Base-by-base conservation (phyloP, 2,113 vertebrate species). In the Phylloscopus trochilus region DNA sequence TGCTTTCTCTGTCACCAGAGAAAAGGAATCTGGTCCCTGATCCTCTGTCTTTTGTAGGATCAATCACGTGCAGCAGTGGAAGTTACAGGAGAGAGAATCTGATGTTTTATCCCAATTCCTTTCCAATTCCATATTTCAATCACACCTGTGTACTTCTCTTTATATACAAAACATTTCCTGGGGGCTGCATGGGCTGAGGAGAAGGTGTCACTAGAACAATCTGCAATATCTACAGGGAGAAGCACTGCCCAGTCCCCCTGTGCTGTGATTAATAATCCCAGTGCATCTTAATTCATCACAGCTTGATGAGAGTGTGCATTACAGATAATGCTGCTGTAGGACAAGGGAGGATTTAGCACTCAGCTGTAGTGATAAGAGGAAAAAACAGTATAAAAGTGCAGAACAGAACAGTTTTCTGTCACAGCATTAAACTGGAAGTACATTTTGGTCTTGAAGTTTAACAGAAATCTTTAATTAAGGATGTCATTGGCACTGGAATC, bases 381-480 rank as follows among this genome's bases (percentile, higher is more conserved):
- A 72, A 72, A 93, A 85, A 76, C 77, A 82, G 21, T 7, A 21
- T 7, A 2, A 13, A 78, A 81, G 17, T 15, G 13, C 58, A 39
- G 52, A 75, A 41, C 14, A 37, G 27, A 82, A 33, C 44, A 52
- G 35, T 66, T 80, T 90, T 66, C 73, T 86, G 13, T 56, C 56
- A 72, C 79, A 55, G 28, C 7, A 56, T 74, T 68, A 72, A 77
- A 35, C 6, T 83, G 59, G 27, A 75, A 78, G 44, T 30, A 15
- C 62, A 28, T 59, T 28, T 76, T 27, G 21, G 46, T 67, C 67
- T 62, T 77, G 35, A 55, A 82, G 27, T 39, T 86, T 47, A 88
- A 86, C 56, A 66, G 63, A 77, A 85, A 47, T 44, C 58, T 88
- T 94, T 83, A 95, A 95, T 96, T 91, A 81, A 93, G 46, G 83